These are phyloP conservation scores for Nanorana parkeri DNA, from an alignment of 2,113 vertebrate genomes.

Conservation along the genomic window DNA sequence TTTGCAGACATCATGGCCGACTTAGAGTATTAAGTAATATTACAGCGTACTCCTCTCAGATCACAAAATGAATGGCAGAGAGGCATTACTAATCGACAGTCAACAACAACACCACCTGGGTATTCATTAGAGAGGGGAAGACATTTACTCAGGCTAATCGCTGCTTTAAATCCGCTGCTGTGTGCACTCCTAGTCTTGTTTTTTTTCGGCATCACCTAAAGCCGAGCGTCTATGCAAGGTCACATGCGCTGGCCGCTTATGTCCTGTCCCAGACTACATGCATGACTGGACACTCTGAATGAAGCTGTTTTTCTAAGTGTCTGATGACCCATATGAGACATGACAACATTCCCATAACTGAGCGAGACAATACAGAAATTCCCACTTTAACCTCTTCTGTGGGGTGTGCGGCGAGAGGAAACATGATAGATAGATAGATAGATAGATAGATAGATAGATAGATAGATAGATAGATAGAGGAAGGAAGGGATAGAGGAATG, in stretches of 20 bases:
- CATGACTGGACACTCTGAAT: slow-evolving; percentile 45
- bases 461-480: slow-evolving; percentile 4
- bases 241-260: slow-evolving; percentile 1
- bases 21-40: too few relatives aligned
- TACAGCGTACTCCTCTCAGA: too few relatives aligned
- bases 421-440: slow-evolving; percentile 3
- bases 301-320: slow-evolving; percentile 35
- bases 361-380: neutral
- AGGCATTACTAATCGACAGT: neutral
- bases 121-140: slow-evolving; percentile 9
- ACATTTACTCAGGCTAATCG: neutral
- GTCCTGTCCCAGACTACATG: slow-evolving; percentile 45
- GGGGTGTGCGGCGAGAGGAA: too few relatives aligned
- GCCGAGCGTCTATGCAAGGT: neutral
- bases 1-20: too few relatives aligned
- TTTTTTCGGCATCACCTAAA: slow-evolving; percentile 4
- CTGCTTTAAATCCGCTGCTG: neutral
- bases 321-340: slow-evolving; percentile 31
- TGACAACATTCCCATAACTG: slow-evolving; percentile 36
- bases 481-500: neutral
- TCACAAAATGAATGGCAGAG: neutral
- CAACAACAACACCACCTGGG: slow-evolving; percentile 16
- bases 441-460: slow-evolving; percentile 2
- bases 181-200: slow-evolving; percentile 2
- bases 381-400: slow-evolving; percentile 13